A percentile compares a stretch with the other conserved stretches of the same genome.
Conservation (phyloP, 1,140 invertebrate genomes). For the Tetragonula clypearis region DNA sequence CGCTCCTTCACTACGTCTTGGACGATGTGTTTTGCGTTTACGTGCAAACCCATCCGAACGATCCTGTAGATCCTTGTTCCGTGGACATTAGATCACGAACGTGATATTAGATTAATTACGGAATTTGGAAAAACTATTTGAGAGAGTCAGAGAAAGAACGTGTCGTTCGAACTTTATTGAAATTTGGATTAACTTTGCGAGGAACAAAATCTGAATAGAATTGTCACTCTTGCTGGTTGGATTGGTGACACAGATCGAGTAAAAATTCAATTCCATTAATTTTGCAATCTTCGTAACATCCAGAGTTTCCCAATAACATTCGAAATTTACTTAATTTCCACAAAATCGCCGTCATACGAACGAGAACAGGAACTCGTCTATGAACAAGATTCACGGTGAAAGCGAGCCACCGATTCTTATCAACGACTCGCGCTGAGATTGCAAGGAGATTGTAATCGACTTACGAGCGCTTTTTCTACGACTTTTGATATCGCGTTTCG, state of each 20-base stretch:
- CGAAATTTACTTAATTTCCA: background rate
- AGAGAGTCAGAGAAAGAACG: background rate
- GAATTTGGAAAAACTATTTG: background rate
- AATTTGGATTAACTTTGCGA: background rate
- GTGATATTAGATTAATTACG: background rate
- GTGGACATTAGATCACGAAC: background rate
- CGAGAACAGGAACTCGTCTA: no score
- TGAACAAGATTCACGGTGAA: background rate
- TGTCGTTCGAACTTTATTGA: no score
- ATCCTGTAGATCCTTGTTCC: background rate
- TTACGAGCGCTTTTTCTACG: background rate
- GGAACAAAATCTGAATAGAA: no score
- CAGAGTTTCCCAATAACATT: no score
- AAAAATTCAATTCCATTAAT: background rate
- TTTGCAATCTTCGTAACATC: background rate
- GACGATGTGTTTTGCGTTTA: background rate
- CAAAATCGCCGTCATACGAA: background rate
- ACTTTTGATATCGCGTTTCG: slow-evolving; percentile 1
- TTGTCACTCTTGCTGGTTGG: no score
- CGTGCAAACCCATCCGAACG: no score
- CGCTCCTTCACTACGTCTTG: no score
- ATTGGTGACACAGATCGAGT: background rate
- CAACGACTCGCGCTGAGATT: background rate
- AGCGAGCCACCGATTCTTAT: background rate
- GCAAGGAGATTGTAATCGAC: background rate